Conservation (phyloP, 92 coral and sea anemone species). For the Porites cylindrica region DNA sequence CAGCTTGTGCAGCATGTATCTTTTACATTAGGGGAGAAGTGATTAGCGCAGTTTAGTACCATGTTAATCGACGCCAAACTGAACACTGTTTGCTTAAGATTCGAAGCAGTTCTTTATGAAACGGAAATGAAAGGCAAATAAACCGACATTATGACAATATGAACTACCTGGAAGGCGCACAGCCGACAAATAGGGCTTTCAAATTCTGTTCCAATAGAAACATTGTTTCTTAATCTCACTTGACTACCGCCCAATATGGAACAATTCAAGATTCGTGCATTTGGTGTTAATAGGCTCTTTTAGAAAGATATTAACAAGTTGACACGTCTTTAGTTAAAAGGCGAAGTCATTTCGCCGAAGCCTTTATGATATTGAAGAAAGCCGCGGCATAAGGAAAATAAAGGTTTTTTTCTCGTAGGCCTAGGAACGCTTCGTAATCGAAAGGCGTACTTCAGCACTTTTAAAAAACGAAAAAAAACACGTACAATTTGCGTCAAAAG, state of each 20-base stretch:
- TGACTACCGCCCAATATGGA: slow-evolving; percentile 13
- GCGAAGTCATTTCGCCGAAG: not conserved
- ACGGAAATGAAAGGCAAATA: slow-evolving; percentile 57
- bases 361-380: not conserved
- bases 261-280: not conserved
- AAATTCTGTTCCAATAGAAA: slow-evolving; percentile 20
- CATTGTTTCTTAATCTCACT: slow-evolving; percentile 40
- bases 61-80: not conserved
- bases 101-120: slow-evolving; percentile 51
- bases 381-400: not conserved
- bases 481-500: not conserved
- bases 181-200: slow-evolving; percentile 4
- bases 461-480: not conserved
- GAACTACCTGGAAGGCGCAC: slow-evolving; percentile 13
- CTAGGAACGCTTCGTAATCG: not conserved
- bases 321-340: slow-evolving; percentile 35
- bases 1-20: not conserved
- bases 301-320: slow-evolving; percentile 13
- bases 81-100: slow-evolving; percentile 33
- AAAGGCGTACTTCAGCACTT: slow-evolving; percentile 31
- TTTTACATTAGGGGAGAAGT: slow-evolving; percentile 11
- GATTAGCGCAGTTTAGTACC: slow-evolving; percentile 28
- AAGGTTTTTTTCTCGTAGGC: not conserved
- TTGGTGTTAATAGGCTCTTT: slow-evolving; percentile 27
- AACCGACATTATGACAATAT: slow-evolving; percentile 50